Evolutionary conservation across 2,888 invertebrate species (phyloP), one percentile per base, ranked within the genome.

Genomic region (Nemoura dubitans): DNA sequence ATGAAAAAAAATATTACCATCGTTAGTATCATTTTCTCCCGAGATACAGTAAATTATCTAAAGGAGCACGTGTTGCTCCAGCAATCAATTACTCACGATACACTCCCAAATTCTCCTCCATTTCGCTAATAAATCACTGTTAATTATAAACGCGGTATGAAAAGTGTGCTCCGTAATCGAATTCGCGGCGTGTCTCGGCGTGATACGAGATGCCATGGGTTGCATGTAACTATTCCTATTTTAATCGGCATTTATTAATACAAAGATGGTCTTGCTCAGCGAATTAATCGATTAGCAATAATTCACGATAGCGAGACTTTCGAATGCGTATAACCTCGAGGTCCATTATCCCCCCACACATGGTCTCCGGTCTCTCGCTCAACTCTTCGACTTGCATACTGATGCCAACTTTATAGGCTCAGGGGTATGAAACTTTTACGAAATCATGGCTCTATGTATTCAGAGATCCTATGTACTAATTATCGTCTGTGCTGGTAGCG

Each of bases 271-370:
- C 59, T 59, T 59, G 59, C 59, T 59, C 83, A 42, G 26, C 21
- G 36, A 26, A 83, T 16, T 78, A 83, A 83, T 83, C 83, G 83
- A 83, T 83, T 83, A 26, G 36, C 83, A 83, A 83, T 83, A 83
- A 83, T 83, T 83, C 83, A 83, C 25, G 59, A 59, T 59, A 59
- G 59, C 59, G 25, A 26, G 43, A 42, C 42, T 83, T 26, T 30
- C 83, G 83, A 83, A 83, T 83, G 78, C 42, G 26, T 81, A 30
- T 81, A 81, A 81, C 81, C 42, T n/a, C 42, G n/a, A 26, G 36
- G 83, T 42, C 83, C 25, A 83, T 83, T 83, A 83, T 25, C 42
- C 42, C 83, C 83, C 83, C 36, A 21, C 83, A 21, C 16, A 27
- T 26, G 27, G 27, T 28, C n/a, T n/a, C n/a, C n/a, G 21, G 21